Base-by-base conservation (phyloP, 2,113 vertebrate species). In the Rhodinocichla rosea region DNA sequence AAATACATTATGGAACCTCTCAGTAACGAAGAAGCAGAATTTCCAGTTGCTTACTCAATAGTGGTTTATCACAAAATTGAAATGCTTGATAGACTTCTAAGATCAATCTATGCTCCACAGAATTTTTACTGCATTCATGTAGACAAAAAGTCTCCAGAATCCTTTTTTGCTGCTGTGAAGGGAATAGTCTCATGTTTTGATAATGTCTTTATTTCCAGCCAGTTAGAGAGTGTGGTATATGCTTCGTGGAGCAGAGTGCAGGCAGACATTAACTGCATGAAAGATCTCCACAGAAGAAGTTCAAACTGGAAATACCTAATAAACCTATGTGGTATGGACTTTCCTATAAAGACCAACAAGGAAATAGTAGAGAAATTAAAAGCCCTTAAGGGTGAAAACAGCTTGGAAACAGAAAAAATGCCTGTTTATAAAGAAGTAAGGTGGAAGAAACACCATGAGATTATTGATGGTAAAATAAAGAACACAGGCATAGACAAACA, bases 241-340 rank as follows among this genome's bases (percentile, higher is more conserved):
- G 98, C 98, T 15, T 98, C 97, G 1, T 99, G 99, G 99, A 97
- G 98, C 55, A 97, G 99, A 3, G 98, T 99, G 14, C 98, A 99
- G 96, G 99, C 99, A 14, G 99, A 99, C 63, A 96, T 99, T 88
- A 99, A 99, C 96, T 99, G 99, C 93, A 99, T 99, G 98, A 98
- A 97, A 86, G 99, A 99, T 78, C 98, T 99, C 19, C 97, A 98
- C 56, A 86, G 92, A 15, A 85, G 57, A 83, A 98, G 79, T 81
- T 74, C 95, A 30, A 92, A 73, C 53, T 99, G 99, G 99, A 99
- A 98, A 76, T 99, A 99, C 89, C 97, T 99, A 87, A 98, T 99
- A 75, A 99, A 99, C 83, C 98, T 99, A 4, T 99, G 99, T 83
- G 99, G 99, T 9, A 98, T 99, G 98, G 99, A 99, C 96, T 99